Conservation (phyloP, 2,797 vertebrate genomes). For the Presbytis comata region DNA sequence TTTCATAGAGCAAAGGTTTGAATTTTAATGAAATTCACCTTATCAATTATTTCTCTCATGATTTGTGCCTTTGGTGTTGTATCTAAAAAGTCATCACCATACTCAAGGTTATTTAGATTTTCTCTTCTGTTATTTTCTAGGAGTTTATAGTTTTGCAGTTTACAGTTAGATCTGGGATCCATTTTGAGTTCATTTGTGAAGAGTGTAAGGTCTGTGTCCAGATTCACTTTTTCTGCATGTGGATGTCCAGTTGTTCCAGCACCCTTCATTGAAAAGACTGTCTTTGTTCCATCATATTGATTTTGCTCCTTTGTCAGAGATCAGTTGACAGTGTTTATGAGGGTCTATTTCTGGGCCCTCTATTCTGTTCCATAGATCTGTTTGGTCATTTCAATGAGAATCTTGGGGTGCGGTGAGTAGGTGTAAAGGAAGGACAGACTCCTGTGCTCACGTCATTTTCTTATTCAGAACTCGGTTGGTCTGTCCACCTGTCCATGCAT, state of each 20-base stretch:
- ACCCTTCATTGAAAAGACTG: not conserved
- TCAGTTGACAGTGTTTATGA: not conserved
- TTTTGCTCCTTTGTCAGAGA: not conserved
- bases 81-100: not conserved
- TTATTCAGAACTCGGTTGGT: not conserved
- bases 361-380: not conserved
- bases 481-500: not conserved
- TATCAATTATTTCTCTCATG: not conserved
- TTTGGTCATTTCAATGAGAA: not conserved
- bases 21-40: not conserved
- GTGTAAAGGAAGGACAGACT: not conserved
- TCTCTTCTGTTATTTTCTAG: not conserved
- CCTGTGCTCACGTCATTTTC: not conserved
- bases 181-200: not conserved
- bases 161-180: not conserved
- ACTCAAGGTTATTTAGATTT: not conserved
- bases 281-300: not conserved
- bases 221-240: not conserved
- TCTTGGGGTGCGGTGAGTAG: not conserved
- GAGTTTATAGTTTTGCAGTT: not conserved
- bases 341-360: not conserved
- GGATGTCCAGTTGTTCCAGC: not conserved
- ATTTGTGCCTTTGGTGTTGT: not conserved
- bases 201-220: not conserved
- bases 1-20: not conserved